A percentile compares a stretch with the other conserved stretches of the same genome.
Evolutionary conservation across 1,140 invertebrate species (phyloP).

Genomic region (Aplysia californica): DNA sequence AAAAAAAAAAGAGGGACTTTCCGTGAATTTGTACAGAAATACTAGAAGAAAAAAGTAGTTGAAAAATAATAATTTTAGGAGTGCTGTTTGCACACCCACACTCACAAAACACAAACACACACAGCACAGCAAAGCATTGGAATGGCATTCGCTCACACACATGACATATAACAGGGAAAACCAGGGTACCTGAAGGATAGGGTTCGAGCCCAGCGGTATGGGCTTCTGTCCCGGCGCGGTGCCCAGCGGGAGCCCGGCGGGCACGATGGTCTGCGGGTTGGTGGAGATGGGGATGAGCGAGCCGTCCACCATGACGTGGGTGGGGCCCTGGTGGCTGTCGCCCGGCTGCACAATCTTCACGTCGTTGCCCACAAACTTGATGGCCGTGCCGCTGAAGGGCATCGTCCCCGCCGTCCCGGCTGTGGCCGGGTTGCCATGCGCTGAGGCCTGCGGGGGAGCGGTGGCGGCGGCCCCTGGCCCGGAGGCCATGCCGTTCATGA

Average conservation of each 20-base stretch:
- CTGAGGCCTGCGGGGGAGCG: background rate
- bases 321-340: conserved; percentile 15
- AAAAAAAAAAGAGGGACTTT: no score
- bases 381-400: conserved; percentile 3
- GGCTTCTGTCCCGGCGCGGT: background rate
- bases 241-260: background rate
- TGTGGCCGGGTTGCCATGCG: background rate
- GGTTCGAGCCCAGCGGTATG: background rate
- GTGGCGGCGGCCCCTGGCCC: background rate
- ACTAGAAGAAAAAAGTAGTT: no score
- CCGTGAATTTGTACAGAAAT: no score
- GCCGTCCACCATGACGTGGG: conserved; percentile 29
- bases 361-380: conserved; percentile 27
- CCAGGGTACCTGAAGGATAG: conserved; percentile 27
- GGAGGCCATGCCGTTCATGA: conserved; percentile 25
- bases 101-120: no score
- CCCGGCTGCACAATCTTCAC: conserved; percentile 23
- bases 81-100: no score
- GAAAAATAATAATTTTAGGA: no score
- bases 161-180: no score
- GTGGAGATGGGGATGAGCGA: conserved; percentile 27
- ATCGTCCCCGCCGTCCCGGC: background rate
- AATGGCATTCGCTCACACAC: no score
- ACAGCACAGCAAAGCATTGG: no score
- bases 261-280: conserved; percentile 26